Conservation (phyloP, 2,113 vertebrate species). For the Hydropotes inermis region DNA sequence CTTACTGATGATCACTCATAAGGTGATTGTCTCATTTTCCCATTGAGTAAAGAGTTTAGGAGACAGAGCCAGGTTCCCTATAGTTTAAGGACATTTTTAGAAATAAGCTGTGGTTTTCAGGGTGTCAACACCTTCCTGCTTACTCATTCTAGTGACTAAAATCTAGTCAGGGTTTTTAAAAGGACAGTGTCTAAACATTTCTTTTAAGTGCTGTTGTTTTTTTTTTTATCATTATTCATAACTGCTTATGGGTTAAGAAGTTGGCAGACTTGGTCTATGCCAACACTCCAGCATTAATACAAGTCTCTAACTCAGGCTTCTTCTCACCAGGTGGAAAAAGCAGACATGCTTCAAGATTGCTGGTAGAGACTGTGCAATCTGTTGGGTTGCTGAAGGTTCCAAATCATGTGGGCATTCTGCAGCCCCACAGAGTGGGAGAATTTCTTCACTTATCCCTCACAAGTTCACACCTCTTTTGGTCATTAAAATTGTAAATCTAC, state of each 20-base stretch:
- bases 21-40: background rate
- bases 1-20: background rate
- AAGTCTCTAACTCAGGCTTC: conserved; percentile 56
- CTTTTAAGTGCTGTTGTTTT: background rate
- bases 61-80: background rate
- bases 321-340: conserved; percentile 73
- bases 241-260: conserved; percentile 39
- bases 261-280: conserved; percentile 55
- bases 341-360: conserved; percentile 58
- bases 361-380: conserved; percentile 66
- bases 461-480: conserved; percentile 67
- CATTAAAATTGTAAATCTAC: conserved; percentile 67
- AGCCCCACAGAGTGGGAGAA: conserved; percentile 59
- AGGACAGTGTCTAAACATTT: conserved; percentile 4
- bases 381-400: conserved; percentile 61
- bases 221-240: conserved; percentile 48
- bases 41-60: background rate
- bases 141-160: background rate
- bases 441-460: conserved; percentile 69
- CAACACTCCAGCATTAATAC: conserved; percentile 49
- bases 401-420: conserved; percentile 62
- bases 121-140: background rate
- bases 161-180: background rate
- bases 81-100: background rate
- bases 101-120: conserved; percentile 13